These are phyloP conservation scores for Hyppa rectilinea DNA, from an alignment of 2,888 invertebrate genomes.

Conservation along the genomic window DNA sequence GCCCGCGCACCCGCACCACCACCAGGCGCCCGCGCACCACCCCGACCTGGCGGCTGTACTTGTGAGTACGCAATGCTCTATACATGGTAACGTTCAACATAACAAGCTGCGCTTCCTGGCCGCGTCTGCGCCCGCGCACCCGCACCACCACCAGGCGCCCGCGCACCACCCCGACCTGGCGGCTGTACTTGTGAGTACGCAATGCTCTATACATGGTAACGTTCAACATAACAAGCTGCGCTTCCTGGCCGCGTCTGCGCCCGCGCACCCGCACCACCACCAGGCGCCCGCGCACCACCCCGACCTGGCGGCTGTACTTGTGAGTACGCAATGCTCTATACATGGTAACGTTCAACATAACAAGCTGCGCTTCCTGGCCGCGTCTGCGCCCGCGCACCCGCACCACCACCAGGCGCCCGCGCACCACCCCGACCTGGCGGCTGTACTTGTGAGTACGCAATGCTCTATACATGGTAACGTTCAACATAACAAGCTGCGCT, in stretches of 20 bases:
- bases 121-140: slow-evolving; percentile 90
- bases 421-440: slow-evolving; percentile 65
- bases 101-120: no score
- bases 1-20: slow-evolving; percentile 87
- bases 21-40: slow-evolving; percentile 81
- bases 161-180: slow-evolving; percentile 64
- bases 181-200: slow-evolving; percentile 71
- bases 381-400: slow-evolving; percentile 89
- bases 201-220: neutral
- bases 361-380: slow-evolving; percentile 93
- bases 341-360: neutral
- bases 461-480: neutral
- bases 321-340: slow-evolving; percentile 6
- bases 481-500: no score
- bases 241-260: slow-evolving; percentile 94
- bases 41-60: slow-evolving; percentile 74
- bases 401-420: slow-evolving; percentile 90
- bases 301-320: slow-evolving; percentile 74
- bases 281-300: slow-evolving; percentile 77
- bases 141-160: slow-evolving; percentile 90
- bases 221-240: neutral
- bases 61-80: slow-evolving; percentile 28
- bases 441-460: slow-evolving; percentile 70
- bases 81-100: neutral
- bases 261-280: slow-evolving; percentile 89